phyloP scores from a whole-genome alignment of 2,797 vertebrate species.

The Notamacropus eugenii region DNA sequence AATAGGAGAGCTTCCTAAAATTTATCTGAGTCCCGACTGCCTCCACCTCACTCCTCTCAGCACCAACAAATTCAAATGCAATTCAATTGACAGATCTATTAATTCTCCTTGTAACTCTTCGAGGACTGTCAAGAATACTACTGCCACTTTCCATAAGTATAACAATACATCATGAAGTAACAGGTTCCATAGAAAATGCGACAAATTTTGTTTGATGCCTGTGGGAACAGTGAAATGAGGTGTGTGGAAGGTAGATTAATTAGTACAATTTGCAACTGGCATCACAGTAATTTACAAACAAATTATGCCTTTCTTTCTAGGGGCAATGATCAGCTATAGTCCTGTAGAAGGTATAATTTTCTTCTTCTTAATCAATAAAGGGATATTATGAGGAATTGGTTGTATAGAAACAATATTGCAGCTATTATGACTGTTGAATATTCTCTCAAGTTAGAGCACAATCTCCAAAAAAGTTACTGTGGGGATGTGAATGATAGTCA shows the following conservation, averaged over 20 bases:
- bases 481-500: neutral
- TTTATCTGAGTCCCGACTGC: neutral
- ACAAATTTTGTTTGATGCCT: conserved; percentile 65
- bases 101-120: conserved; percentile 53
- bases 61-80: neutral
- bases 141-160: conserved; percentile 63
- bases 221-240: conserved; percentile 66
- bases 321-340: conserved; percentile 27
- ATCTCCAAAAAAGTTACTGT: neutral
- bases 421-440: conserved; percentile 9
- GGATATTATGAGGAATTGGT: neutral
- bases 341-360: conserved; percentile 41
- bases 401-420: neutral
- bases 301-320: conserved; percentile 36
- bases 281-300: conserved; percentile 54
- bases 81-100: no score
- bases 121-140: conserved; percentile 43
- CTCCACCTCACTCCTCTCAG: neutral
- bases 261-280: conserved; percentile 59
- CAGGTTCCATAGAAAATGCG: conserved; percentile 64
- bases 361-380: conserved; percentile 23
- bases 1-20: neutral
- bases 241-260: conserved; percentile 63
- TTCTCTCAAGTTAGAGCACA: conserved; percentile 11
- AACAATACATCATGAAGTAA: conserved; percentile 75